phyloP scores from a whole-genome alignment of 2,797 vertebrate genomes.

The Poeciliopsis paucimaculata region DNA sequence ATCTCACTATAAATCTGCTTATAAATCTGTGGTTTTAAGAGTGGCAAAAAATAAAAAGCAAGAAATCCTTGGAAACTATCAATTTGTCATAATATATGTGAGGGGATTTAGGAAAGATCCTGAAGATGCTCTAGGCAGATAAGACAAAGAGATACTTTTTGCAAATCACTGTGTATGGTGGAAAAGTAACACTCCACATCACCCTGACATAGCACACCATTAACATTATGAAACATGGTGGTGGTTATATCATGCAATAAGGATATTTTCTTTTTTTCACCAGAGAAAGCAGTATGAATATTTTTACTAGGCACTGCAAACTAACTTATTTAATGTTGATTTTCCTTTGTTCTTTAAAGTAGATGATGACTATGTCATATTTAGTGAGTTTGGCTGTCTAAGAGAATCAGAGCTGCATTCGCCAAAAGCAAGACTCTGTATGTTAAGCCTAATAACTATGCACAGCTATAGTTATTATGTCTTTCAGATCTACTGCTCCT shows the following conservation, averaged over 20 bases:
- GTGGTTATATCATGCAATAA: not conserved
- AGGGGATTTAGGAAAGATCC: not conserved
- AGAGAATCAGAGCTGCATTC: conserved; percentile 14
- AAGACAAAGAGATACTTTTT: not conserved
- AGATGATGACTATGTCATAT: not conserved
- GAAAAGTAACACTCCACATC: not conserved
- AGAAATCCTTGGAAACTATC: not conserved
- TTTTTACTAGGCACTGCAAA: not conserved
- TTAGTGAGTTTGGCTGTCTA: conserved; percentile 8
- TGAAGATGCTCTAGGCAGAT: not conserved
- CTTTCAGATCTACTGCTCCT: conserved; percentile 24
- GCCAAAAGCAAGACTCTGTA: conserved; percentile 23
- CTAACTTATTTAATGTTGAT: not conserved
- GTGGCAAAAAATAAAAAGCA: not conserved
- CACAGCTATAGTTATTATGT: conserved; percentile 34
- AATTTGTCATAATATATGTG: not conserved
- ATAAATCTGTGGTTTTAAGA: not conserved
- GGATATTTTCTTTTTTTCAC: not conserved
- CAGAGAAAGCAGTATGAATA: not conserved
- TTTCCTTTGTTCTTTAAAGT: conserved; percentile 7
- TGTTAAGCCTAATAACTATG: conserved; percentile 17
- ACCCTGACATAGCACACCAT: not conserved
- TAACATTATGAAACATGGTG: not conserved
- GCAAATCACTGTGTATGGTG: not conserved
- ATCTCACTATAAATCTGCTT: not conserved